A percentile compares a stretch with the other conserved stretches of the same genome.
Conservation (phyloP, 1,140 invertebrate genomes). For the Manduca sexta region DNA sequence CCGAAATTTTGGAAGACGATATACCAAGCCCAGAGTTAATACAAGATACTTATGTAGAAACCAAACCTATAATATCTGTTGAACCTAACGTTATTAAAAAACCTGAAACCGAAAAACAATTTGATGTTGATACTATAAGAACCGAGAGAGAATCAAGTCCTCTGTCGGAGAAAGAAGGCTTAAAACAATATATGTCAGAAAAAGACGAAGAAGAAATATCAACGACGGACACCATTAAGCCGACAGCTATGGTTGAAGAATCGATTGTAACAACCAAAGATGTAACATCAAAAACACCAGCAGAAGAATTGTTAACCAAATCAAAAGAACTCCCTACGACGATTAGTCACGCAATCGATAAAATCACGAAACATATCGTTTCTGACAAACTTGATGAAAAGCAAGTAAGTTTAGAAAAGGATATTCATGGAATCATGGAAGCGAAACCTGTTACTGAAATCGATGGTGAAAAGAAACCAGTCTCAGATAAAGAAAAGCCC, state of each 20-base stretch:
- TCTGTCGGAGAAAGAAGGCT: constrained; percentile 18
- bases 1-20: constrained; percentile 11
- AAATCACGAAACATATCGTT: constrained; percentile 22
- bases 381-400: constrained; percentile 57
- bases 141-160: background rate
- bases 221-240: background rate
- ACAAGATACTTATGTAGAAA: constrained; percentile 16
- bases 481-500: too few species aligned
- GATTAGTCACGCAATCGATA: background rate
- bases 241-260: too few species aligned
- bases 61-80: background rate
- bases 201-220: constrained; percentile 20
- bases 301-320: too few species aligned
- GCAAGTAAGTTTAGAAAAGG: constrained; percentile 56
- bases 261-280: too few species aligned
- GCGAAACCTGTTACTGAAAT: constrained; percentile 10
- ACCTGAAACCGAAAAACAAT: too few species aligned
- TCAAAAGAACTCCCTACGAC: background rate
- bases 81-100: too few species aligned
- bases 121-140: too few species aligned
- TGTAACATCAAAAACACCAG: too few species aligned
- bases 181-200: constrained; percentile 14
- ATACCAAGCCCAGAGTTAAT: constrained; percentile 30
- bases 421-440: constrained; percentile 25
- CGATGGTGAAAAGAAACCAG: constrained; percentile 26